Evolutionary conservation across 2,113 vertebrate species (phyloP).

Genomic region (Ageneiosus marmoratus): DNA sequence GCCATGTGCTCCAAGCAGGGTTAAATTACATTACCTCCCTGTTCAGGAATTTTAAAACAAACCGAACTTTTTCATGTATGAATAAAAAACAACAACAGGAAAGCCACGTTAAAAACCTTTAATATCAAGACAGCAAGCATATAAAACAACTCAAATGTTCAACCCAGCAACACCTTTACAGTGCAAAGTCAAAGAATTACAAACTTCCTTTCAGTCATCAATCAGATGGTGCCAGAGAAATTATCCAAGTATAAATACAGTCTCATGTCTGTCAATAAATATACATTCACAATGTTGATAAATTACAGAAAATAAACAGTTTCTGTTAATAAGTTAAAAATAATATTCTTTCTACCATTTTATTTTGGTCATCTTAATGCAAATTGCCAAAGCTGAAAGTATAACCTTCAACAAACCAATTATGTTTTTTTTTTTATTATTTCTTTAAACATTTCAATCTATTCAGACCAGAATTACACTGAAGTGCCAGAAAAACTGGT

Average conservation of each 20-base stretch:
- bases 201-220: constrained; percentile 58
- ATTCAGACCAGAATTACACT: constrained; percentile 2
- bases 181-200: constrained; percentile 77
- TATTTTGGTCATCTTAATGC: constrained; percentile 55
- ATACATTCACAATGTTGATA: constrained; percentile 55
- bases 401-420: constrained; percentile 16
- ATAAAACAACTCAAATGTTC: constrained; percentile 68
- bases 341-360: constrained; percentile 59
- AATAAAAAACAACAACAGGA: not conserved
- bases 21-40: not conserved
- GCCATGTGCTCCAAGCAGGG: not conserved
- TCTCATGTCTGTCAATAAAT: constrained; percentile 54
- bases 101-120: constrained; percentile 59
- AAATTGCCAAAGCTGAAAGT: constrained; percentile 7
- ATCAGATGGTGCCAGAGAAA: constrained; percentile 57
- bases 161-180: constrained; percentile 69
- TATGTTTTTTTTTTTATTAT: not conserved
- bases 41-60: not conserved
- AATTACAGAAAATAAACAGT: constrained; percentile 52
- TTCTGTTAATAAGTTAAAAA: constrained; percentile 62
- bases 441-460: not conserved
- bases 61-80: not conserved
- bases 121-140: constrained; percentile 74
- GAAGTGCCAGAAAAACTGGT: no score
- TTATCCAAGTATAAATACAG: constrained; percentile 57